Percentiles rank a stretch among this genome's conserved stretches.
phyloP scores from a whole-genome alignment of 1,140 invertebrate genomes.

The Aporrectodea caliginosa region DNA sequence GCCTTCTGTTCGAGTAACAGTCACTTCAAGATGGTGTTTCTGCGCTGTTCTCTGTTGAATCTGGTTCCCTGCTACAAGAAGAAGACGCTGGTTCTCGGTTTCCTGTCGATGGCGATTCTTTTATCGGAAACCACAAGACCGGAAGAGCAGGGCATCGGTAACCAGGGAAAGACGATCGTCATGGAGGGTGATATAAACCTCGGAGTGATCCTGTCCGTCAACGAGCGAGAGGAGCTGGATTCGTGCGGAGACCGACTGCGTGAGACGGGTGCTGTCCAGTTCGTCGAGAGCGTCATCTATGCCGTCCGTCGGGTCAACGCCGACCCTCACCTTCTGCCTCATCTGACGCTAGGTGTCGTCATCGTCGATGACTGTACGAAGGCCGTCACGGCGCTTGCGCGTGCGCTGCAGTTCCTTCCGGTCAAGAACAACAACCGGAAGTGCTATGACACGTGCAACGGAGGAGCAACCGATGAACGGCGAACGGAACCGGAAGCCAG shows the following conservation, averaged over 20 bases:
- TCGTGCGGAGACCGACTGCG: conserved; percentile 20
- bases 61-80: no score
- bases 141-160: not conserved
- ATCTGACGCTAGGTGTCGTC: conserved; percentile 22
- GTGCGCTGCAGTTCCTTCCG: conserved; percentile 28
- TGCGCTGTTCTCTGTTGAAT: no score
- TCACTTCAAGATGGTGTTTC: no score
- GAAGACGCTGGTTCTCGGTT: no score
- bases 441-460: conserved; percentile 6
- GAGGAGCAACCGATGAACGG: not conserved
- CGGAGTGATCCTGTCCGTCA: conserved; percentile 16
- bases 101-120: no score
- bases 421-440: not conserved
- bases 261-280: conserved; percentile 27
- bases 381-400: conserved; percentile 15
- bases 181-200: not conserved
- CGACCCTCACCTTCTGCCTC: conserved; percentile 16
- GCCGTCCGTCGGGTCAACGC: conserved; percentile 19
- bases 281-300: conserved; percentile 27
- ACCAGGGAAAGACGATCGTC: not conserved
- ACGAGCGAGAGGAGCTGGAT: not conserved
- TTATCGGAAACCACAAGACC: no score
- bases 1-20: no score
- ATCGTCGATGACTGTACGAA: conserved; percentile 30
- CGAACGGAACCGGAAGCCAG: not conserved